Base-by-base conservation (phyloP, 2,113 vertebrate species). In the Gasterosteus aculeatus region DNA sequence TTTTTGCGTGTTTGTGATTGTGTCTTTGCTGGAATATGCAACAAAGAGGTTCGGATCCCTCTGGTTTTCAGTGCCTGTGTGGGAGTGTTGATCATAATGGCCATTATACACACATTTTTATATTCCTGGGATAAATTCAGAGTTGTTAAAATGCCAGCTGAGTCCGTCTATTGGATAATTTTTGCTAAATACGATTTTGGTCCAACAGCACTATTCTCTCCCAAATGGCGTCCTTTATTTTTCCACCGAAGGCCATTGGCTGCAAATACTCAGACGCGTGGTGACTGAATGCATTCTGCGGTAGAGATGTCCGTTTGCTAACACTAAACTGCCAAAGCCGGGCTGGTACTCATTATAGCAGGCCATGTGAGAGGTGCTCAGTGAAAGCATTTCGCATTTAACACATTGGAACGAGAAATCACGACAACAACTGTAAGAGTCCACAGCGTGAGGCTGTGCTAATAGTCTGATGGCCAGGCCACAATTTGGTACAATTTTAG, bases 21-120 rank as follows among this genome's bases (percentile, higher is more conserved):
- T 62, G 19, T 69, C 18, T 29, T 65, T 77, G 33, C 61, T 35
- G 51, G 26, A 62, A 47, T 35, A 31, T 26, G 41, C 10, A 66
- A 53, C 31, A 42, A 10, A 5, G 26, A 56, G 9, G 10, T 58
- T 31, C 31, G 35, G 49, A 53, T 29, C 0, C 57, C 26, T 72
- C 10, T 61, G 9, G 44, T 66, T 81, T 71, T 49, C 53, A 53
- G 53, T n/a, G 42, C 51, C 54, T 0, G 0, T 46, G 53, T 35
- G 33, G 26, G 10, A 68, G 51, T 69, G n/a, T 19, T 62, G 22
- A 11, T 2, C 35, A 44, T 42, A 65, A 31, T 7, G 8, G n/a
- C 39, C 22, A 61, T 10, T 39, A 39, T 26, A 29, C 8, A 5
- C 6, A 51, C 3, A 26, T 10, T 3, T 9, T 18, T 44, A 2